Base-by-base conservation (phyloP, 1,140 invertebrate genomes). In the Acromyrmex echinatior region DNA sequence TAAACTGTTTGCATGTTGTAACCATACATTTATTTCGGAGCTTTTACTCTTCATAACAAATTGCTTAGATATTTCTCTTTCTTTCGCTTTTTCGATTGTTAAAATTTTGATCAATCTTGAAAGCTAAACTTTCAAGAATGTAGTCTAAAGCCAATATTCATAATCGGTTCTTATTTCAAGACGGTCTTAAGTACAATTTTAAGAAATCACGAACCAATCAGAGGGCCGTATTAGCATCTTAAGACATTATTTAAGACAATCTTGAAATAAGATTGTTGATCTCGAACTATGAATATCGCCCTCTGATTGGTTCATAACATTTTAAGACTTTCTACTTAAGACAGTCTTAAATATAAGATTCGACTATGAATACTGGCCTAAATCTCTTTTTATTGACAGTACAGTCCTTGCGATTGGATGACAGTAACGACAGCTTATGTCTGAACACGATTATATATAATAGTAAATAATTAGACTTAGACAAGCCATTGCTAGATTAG, bases 391-490 rank as follows among this genome's bases (percentile, higher is more conserved):
- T 49, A 62, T 51, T 51, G n/a, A 16, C 49, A 14, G 12, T 63
- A 56, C 66, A 60, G 45, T 70, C 58, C 76, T 81, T 53, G 71
- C 78, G 76, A 76, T 73, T 73, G 51, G 1, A 45, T 16, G 58
- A 65, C 39, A 76, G 25, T 81, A 89, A 91, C 79, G 74, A 63
- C 53, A 49, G 39, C 89, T 81, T 81, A 66, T 86, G 76, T 91
- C 77, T 66, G 68, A 87, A 31, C 28, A 76, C 74, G 28, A 28
- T 71, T 81, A 71, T 89, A 71, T 89, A 91, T 63, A 86, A 77
- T 89, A 82, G 87, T 68, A 76, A 79, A 84, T 28, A 39, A 87
- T 81, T 91, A 91, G 87, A 35, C 10, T 45, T 91, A 91, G 87
- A 74, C 9, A 45, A 51, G 85, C 31, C 68, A 87, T 71, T 71